Base-by-base conservation (phyloP, 2,113 vertebrate species). In the Suncus etruscus region DNA sequence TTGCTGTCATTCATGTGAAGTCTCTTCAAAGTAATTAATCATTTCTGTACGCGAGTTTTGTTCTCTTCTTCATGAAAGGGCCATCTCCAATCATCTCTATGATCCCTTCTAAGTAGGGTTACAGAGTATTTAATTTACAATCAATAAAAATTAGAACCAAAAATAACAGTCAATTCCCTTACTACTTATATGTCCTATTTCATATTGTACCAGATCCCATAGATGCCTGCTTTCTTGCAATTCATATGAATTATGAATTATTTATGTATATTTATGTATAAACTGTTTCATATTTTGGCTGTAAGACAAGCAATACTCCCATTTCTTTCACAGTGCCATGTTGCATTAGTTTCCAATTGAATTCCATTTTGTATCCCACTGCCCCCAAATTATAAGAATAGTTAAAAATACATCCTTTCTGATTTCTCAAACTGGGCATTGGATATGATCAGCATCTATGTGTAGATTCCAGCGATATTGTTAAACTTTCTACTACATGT, bases 121-220 rank as follows among this genome's bases (percentile, higher is more conserved):
- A 78, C 77, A 81, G 45, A 61, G 51, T 51, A 61, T 22, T 88
- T 85, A 58, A n/a, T 51, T 80, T 27, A 79, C 65, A 87, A 11
- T 5, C 6, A 14, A n/a, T 75, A 78, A 78, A 86, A 29, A n/a
- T 24, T 27, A 61, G 58, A 61, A 20, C 18, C 18, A 61, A 61
- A 61, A 61, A 61, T 5, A 12, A 20, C 3, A 79, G 16, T 27
- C 63, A 31, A 72, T 83, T 90, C 4, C 11, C 6, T 87, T 39
- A 68, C 1, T 82, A 8, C 32, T 77, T 86, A 77, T 11, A 51
- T 5, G n/a, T 20, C 3, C 16, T 65, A 7, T 83, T 29, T 54
- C 39, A 47, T 50, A 18, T 15, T 11, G 54, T 73, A 65, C 14
- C 0, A 5, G 51, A 69, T 24, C 25, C 0, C 0, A 29, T 27